Evolutionary conservation across 2,113 vertebrate genomes (phyloP).

Genomic region (Pygoscelis antarcticus): DNA sequence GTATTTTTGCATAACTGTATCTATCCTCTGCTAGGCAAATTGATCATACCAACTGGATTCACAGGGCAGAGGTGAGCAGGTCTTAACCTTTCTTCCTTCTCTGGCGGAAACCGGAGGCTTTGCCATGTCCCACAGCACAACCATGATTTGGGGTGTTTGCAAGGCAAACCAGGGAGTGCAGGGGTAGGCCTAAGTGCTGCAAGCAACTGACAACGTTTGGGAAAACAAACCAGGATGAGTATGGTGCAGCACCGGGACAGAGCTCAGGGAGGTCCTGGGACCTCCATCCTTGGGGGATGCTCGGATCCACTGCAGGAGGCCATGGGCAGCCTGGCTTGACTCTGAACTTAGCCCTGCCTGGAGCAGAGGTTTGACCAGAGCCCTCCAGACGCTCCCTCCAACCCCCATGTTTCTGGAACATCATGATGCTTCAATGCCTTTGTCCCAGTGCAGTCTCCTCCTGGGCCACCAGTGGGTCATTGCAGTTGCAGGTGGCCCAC

Average conservation of each 20-base stretch:
- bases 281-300: not conserved
- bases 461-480: not conserved
- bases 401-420: rapidly evolving
- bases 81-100: not conserved
- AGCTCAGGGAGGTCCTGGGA: not conserved
- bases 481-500: not conserved
- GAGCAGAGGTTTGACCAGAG: not conserved
- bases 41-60: not conserved
- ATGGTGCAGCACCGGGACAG: not conserved
- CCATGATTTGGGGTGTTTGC: not conserved
- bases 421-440: not conserved
- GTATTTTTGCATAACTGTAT: not conserved
- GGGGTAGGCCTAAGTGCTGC: not conserved
- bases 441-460: not conserved
- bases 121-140: not conserved
- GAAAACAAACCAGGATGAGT: not conserved
- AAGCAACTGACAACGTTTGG: rapidly evolving
- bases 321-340: not conserved
- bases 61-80: not conserved
- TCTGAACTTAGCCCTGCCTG: not conserved
- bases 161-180: not conserved
- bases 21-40: not conserved
- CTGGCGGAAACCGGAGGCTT: not conserved
- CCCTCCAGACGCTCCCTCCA: not conserved
- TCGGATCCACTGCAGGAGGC: not conserved